Conservation (phyloP, 2,113 vertebrate species). For the Pachypanchax playfairii region DNA sequence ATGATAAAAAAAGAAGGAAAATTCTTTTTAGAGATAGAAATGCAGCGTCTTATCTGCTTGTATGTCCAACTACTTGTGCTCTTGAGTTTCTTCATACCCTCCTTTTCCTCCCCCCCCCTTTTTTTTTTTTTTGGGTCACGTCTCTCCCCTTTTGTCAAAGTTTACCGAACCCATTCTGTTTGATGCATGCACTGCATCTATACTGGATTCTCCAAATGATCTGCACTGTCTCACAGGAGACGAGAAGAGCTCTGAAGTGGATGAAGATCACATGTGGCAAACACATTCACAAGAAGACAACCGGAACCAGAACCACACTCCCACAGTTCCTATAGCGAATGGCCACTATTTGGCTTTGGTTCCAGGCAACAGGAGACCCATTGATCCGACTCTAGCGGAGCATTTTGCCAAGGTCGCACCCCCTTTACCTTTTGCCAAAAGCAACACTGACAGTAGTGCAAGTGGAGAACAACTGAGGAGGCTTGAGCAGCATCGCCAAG, state of each 20-base stretch:
- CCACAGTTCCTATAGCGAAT: constrained; percentile 47
- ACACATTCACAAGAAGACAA: constrained; percentile 54
- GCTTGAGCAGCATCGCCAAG: constrained; percentile 66
- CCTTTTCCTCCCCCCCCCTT: constrained; percentile 35
- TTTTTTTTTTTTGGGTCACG: constrained; percentile 38
- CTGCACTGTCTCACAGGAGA: constrained; percentile 80
- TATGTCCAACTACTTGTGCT: constrained; percentile 5
- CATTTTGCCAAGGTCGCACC: constrained; percentile 45
- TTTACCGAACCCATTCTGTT: constrained; percentile 55
- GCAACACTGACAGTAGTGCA: background rate
- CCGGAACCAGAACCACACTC: constrained; percentile 63
- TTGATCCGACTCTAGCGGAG: constrained; percentile 45
- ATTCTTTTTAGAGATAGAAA: background rate
- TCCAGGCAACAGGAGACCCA: constrained; percentile 69
- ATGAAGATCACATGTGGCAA: constrained; percentile 30
- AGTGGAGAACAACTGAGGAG: constrained; percentile 56
- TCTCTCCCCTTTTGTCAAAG: constrained; percentile 33
- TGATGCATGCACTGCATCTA: constrained; percentile 70
- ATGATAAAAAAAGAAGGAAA: background rate
- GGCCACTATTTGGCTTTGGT: constrained; percentile 72
- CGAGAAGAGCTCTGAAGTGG: constrained; percentile 45
- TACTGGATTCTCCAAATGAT: constrained; percentile 75
- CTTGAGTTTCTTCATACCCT: constrained; percentile 32
- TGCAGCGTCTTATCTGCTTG: background rate
- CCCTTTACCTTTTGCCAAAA: constrained; percentile 17